These are phyloP conservation scores for Temnothorax unifasciatus DNA, from an alignment of 2,888 invertebrate species.

Conservation along the genomic window DNA sequence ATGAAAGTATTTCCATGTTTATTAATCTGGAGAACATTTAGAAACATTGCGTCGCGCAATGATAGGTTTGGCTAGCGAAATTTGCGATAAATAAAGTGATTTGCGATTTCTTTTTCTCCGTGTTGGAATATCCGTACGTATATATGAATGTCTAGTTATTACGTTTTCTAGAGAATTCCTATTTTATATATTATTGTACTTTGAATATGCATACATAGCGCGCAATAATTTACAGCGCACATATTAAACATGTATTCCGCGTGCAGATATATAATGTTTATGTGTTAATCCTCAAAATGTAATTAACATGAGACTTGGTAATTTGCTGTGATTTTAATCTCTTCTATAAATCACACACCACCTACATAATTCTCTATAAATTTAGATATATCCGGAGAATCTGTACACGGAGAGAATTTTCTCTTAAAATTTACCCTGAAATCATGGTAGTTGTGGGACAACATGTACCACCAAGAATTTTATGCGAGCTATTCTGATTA, in stretches of 20 bases:
- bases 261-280: slow-evolving; percentile 1
- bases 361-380: slow-evolving; percentile 1
- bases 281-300: slow-evolving; percentile 7
- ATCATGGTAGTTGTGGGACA: too few species aligned
- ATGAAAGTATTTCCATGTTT: neutral
- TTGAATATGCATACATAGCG: neutral
- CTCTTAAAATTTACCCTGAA: too few species aligned
- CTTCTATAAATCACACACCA: neutral
- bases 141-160: neutral
- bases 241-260: neutral
- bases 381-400: neutral
- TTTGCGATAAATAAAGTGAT: neutral
- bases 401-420: too few species aligned
- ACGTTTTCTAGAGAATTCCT: neutral
- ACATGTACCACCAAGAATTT: too few species aligned
- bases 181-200: slow-evolving; percentile 11
- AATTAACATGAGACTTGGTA: neutral
- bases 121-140: neutral
- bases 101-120: neutral
- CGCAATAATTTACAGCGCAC: neutral
- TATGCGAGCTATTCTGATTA: too few species aligned
- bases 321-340: neutral
- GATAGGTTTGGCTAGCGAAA: neutral
- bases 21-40: neutral
- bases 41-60: neutral